Percentiles rank a stretch among this genome's conserved stretches.
These are phyloP conservation scores for Euspilapteryx auroguttella DNA, from an alignment of 2,888 invertebrate genomes.

Conservation along the genomic window DNA sequence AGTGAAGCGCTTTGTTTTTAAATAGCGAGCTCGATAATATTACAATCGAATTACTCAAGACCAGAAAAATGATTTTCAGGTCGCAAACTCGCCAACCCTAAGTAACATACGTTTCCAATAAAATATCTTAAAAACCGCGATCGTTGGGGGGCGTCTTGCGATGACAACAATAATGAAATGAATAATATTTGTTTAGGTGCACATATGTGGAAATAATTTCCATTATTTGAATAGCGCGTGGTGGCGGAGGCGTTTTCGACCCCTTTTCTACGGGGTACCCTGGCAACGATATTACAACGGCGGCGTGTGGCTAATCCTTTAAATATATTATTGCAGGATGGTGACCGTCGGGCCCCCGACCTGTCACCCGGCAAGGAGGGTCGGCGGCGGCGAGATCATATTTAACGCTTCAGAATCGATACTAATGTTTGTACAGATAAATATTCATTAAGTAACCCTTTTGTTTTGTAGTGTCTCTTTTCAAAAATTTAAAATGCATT, in stretches of 20 bases:
- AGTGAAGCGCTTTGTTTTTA: slow-evolving; percentile 3
- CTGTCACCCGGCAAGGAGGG: slow-evolving; percentile 29
- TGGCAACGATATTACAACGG: slow-evolving; percentile 54
- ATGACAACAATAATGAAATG: slow-evolving; percentile 34
- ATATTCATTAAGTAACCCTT: slow-evolving; percentile 15
- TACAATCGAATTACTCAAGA: too few species aligned
- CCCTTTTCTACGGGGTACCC: too few species aligned
- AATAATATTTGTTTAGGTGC: slow-evolving; percentile 58
- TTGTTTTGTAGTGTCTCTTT: slow-evolving; percentile 4
- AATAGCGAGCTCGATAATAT: too few species aligned
- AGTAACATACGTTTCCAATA: too few species aligned
- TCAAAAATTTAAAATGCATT: too few species aligned
- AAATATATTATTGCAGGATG: slow-evolving; percentile 58
- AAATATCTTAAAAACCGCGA: too few species aligned
- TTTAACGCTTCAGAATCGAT: slow-evolving; percentile 47
- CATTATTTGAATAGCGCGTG: slow-evolving; percentile 52
- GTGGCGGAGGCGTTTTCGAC: slow-evolving; percentile 19
- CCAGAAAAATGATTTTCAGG: too few species aligned
- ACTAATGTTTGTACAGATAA: slow-evolving; percentile 30
- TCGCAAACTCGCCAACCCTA: too few species aligned
- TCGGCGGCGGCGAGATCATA: slow-evolving; percentile 25
- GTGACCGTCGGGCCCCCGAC: slow-evolving; percentile 33
- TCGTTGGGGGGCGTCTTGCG: slow-evolving; percentile 17
- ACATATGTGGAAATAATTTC: slow-evolving; percentile 60
- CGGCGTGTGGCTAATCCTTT: slow-evolving; percentile 50